Base-by-base conservation (phyloP, 2,113 vertebrate genomes). In the Alaudala cheleensis region DNA sequence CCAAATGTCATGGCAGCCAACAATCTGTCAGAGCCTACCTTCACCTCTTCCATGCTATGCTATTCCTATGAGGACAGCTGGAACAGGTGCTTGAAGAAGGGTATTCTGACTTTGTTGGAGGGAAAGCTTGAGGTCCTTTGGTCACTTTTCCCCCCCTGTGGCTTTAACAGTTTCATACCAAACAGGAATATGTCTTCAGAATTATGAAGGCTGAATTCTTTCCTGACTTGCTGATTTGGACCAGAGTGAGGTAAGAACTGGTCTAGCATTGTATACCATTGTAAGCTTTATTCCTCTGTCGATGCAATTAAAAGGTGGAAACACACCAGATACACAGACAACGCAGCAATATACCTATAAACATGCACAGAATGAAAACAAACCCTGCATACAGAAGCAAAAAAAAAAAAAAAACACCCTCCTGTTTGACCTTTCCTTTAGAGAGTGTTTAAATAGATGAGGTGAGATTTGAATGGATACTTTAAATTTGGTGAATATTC, bases 181-280 rank as follows among this genome's bases (percentile, higher is more conserved):
- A 93, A 72, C 57, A 93, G 31, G 76, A 90, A 64, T 72, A 69
- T 95, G 62, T 34, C 62, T 93, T 92, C 72, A 61, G 49, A 79
- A 76, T 92, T 76, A 82, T 31, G 71, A 92, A 72, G 49, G 77
- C 65, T 82, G 57, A 79, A 39, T 54, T 47, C 23, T 85, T 71
- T 53, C 49, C 60, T 71, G 65, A 79, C 33, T 81, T 11, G 1
- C 28, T 82, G 39, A 58, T 85, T 53, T 90, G 79, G 42, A 92
- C 53, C 31, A 45, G 44, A 26, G 51, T 58, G 58, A 84, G 58
- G 40, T 53, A 87, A 86, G 51, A 82, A 79, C 17, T 85, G 29
- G 33, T 62, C 39, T 51, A 71, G 57, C 57, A 85, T 90, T 91
- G 79, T 82, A 92, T 93, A 81, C 23, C 23, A 60, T 13, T 51